A percentile compares a stretch with the other conserved stretches of the same genome.
Evolutionary conservation across 2,888 invertebrate genomes (phyloP).

Genomic region (Dasysyrphus albostriatus): DNA sequence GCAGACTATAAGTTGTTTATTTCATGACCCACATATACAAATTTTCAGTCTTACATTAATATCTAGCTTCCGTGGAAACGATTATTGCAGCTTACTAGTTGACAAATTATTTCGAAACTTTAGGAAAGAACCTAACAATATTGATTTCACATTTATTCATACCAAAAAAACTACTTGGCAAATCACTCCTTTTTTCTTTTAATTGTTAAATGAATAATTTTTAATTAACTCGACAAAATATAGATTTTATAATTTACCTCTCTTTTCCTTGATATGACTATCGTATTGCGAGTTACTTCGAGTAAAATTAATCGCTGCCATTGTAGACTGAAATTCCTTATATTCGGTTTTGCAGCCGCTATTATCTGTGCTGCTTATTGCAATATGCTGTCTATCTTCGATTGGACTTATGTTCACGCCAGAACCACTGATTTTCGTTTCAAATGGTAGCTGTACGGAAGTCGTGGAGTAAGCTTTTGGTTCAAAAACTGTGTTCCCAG

Average conservation of each 20-base stretch:
- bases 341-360: slow-evolving; percentile 78
- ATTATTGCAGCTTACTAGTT: background rate
- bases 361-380: slow-evolving; percentile 58
- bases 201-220: background rate
- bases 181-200: background rate
- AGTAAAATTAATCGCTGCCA: slow-evolving; percentile 89
- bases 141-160: slow-evolving; percentile 42
- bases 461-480: slow-evolving; percentile 41
- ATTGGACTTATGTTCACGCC: slow-evolving; percentile 45
- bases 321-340: slow-evolving; percentile 86
- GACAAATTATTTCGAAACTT: slow-evolving; percentile 24
- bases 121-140: slow-evolving; percentile 7
- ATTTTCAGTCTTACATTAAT: background rate
- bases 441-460: slow-evolving; percentile 39
- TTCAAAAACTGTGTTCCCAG: slow-evolving; percentile 43
- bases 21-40: slow-evolving; percentile 31
- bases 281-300: slow-evolving; percentile 93
- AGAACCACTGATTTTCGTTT: slow-evolving; percentile 40
- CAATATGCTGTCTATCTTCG: slow-evolving; percentile 58
- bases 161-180: background rate
- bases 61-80: slow-evolving; percentile 44
- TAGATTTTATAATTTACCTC: slow-evolving; percentile 86
- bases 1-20: slow-evolving; percentile 13
- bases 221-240: background rate
- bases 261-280: slow-evolving; percentile 92